These are phyloP conservation scores for Actinopyga echinites DNA, from an alignment of 53 echinoderm and acorn worm species.

Conservation along the genomic window DNA sequence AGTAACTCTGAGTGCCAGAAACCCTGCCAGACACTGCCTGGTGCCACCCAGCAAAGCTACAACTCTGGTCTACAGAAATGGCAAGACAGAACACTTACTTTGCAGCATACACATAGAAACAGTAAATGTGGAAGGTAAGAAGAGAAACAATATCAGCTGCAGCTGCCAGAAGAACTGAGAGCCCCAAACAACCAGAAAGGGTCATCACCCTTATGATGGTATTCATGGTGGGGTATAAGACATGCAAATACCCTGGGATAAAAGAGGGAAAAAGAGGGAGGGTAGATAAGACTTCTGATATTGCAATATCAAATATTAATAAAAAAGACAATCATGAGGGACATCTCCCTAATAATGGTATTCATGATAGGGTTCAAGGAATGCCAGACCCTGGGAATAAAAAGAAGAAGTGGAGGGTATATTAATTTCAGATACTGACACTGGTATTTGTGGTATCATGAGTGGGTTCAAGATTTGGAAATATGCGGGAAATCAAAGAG, in stretches of 20 bases:
- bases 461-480: too few species aligned
- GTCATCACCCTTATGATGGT: conserved; percentile 74
- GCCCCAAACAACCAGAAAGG: conserved; percentile 80
- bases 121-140: conserved; percentile 94
- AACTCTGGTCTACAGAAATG: not conserved
- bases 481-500: too few species aligned
- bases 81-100: conserved; percentile 52
- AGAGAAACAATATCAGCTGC: conserved; percentile 77
- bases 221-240: conserved; percentile 68
- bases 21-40: not conserved
- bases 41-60: not conserved
- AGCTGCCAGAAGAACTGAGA: conserved; percentile 74
- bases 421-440: too few species aligned
- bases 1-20: too few species aligned
- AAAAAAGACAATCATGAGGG: not conserved
- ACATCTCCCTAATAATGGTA: conserved; percentile 68
- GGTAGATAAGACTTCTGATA: too few species aligned
- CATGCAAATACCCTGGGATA: conserved; percentile 71
- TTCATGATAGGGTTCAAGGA: conserved; percentile 66
- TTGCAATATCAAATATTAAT: too few species aligned
- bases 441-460: too few species aligned
- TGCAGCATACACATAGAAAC: conserved; percentile 98
- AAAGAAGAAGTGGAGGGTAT: too few species aligned
- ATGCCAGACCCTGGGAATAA: conserved; percentile 63
- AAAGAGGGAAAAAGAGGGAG: not conserved